Conservation (phyloP, 35 echinoderm and acorn worm species). For the Acanthaster planci region DNA sequence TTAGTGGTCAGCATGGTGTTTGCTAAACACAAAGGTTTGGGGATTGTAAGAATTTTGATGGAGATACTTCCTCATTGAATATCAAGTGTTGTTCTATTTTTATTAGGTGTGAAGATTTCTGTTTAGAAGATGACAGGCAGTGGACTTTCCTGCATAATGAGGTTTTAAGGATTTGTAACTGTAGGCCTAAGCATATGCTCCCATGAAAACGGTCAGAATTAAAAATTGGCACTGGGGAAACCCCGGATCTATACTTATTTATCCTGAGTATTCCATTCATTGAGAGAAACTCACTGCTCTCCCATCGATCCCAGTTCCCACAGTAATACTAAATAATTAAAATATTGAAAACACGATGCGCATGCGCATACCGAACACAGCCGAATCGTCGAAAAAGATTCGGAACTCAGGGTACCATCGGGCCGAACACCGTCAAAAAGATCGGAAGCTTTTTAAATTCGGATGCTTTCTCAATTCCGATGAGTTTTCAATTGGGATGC, state of each 20-base stretch:
- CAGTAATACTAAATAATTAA: not conserved
- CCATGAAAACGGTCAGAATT: not conserved
- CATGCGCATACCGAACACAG: too few species aligned
- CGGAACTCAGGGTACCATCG: too few species aligned
- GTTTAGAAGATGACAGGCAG: not conserved
- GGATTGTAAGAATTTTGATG: constrained; percentile 3
- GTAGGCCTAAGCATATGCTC: too few species aligned
- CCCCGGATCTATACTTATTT: not conserved
- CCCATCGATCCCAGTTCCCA: not conserved
- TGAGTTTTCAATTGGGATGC: not conserved
- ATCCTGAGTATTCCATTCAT: not conserved
- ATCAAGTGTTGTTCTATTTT: not conserved
- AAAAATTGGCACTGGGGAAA: not conserved
- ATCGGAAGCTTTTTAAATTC: too few species aligned
- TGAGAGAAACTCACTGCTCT: not conserved
- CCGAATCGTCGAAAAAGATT: too few species aligned
- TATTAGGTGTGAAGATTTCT: not conserved
- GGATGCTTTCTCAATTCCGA: too few species aligned
- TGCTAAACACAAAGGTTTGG: not conserved
- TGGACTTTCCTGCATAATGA: not conserved
- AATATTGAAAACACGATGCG: not conserved
- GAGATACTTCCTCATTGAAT: not conserved
- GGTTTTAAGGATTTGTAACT: not conserved
- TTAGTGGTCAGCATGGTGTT: not conserved
- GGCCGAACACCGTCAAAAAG: too few species aligned